These are phyloP conservation scores for Porites divaricata DNA, from an alignment of 92 coral and sea anemone genomes.

Conservation along the genomic window DNA sequence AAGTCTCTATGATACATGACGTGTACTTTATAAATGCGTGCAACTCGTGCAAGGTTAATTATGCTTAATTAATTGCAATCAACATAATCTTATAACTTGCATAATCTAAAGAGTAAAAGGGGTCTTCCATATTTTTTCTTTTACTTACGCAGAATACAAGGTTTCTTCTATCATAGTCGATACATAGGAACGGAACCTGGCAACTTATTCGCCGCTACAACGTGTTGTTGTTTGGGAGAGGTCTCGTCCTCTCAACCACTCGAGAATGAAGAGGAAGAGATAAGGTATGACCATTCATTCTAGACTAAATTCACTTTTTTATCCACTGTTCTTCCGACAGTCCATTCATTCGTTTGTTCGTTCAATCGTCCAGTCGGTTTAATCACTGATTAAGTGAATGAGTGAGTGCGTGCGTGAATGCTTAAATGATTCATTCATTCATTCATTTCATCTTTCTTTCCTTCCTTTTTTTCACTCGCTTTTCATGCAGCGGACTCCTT, in stretches of 20 bases:
- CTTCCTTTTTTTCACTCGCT: background rate
- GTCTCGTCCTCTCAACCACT: background rate
- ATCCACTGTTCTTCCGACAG: too few relatives aligned
- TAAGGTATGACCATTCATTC: background rate
- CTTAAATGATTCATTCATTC: background rate
- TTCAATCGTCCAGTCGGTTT: too few relatives aligned
- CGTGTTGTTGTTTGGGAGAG: slow-evolving; percentile 15
- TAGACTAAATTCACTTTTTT: background rate
- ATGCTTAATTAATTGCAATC: too few relatives aligned
- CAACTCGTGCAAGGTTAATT: too few relatives aligned
- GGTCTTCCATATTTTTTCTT: background rate
- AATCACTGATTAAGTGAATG: too few relatives aligned
- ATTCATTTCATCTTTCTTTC: too few relatives aligned
- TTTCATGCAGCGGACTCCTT: background rate
- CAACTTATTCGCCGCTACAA: slow-evolving; percentile 35
- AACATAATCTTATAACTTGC: too few relatives aligned
- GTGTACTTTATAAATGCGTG: too few relatives aligned
- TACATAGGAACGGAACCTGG: slow-evolving; percentile 67
- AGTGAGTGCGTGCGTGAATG: background rate
- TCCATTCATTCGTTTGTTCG: too few relatives aligned
- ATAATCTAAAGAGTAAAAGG: too few relatives aligned
- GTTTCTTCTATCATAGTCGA: slow-evolving; percentile 56
- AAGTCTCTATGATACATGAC: too few relatives aligned
- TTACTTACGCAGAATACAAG: slow-evolving; percentile 43
- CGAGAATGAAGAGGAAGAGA: background rate